phyloP scores from a whole-genome alignment of 1,140 invertebrate genomes.

The Diachasmimorpha longicaudata region DNA sequence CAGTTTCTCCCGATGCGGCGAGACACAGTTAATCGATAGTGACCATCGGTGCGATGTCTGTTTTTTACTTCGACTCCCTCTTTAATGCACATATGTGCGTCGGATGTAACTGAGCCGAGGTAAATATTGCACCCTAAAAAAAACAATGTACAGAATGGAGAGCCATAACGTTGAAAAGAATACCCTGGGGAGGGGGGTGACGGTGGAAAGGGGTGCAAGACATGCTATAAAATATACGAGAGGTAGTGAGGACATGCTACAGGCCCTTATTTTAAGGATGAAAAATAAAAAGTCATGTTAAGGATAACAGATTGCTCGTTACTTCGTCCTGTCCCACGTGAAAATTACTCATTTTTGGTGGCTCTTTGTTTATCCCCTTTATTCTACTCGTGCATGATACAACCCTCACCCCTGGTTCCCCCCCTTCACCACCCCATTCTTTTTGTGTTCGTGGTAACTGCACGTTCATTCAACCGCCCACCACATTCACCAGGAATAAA shows the following conservation, averaged over 20 bases:
- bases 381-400: background rate
- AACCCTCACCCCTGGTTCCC: background rate
- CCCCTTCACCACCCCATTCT: background rate
- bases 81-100: conserved; percentile 8
- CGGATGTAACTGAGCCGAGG: conserved; percentile 18
- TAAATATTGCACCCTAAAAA: conserved; percentile 25
- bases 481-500: background rate
- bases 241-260: background rate
- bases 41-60: background rate
- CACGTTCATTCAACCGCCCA: conserved; percentile 22
- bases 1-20: background rate
- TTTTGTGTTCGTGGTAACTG: background rate
- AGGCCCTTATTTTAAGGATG: background rate
- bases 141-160: background rate
- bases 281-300: too few relatives aligned
- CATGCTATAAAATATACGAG: background rate
- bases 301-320: conserved; percentile 9
- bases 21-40: background rate
- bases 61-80: background rate
- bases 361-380: background rate
- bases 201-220: background rate
- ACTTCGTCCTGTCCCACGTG: conserved; percentile 22
- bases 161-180: background rate
- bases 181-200: background rate
- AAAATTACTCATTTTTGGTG: conserved; percentile 19